A percentile compares a stretch with the other conserved stretches of the same genome.
Evolutionary conservation across 2,888 invertebrate species (phyloP).

Genomic region (Idaea aversata): DNA sequence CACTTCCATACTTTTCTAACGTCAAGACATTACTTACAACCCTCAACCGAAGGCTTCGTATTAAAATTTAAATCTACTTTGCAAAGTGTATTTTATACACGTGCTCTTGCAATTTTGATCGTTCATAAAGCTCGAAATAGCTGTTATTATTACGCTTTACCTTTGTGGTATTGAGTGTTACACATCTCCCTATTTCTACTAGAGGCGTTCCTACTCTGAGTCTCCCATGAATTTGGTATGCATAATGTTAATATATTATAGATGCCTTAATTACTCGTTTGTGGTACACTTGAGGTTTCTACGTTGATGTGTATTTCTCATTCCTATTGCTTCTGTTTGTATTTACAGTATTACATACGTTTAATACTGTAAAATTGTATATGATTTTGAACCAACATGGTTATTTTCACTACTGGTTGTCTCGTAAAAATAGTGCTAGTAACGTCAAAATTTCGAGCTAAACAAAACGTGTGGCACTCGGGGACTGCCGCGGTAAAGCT

Average conservation of each 20-base stretch:
- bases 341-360: constrained; percentile 9
- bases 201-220: constrained; percentile 58
- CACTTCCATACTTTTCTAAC: constrained; percentile 68
- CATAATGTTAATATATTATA: constrained; percentile 75
- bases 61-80: constrained; percentile 81
- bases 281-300: constrained; percentile 63
- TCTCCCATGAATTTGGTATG: constrained; percentile 70
- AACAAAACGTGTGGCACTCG: no score
- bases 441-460: no score
- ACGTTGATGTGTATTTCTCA: constrained; percentile 51
- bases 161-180: constrained; percentile 76
- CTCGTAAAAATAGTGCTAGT: no score
- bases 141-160: constrained; percentile 74
- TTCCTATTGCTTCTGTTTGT: constrained; percentile 29
- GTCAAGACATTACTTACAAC: constrained; percentile 74
- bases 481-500: no score
- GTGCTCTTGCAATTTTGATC: constrained; percentile 79
- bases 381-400: background rate
- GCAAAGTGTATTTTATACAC: constrained; percentile 80
- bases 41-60: constrained; percentile 78
- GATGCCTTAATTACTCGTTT: constrained; percentile 75
- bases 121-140: constrained; percentile 77
- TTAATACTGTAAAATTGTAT: constrained; percentile 5
- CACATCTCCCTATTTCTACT: constrained; percentile 62
- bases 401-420: no score